Percentiles rank a stretch among this genome's conserved stretches.
Evolutionary conservation across 2,113 vertebrate species (phyloP).

Genomic region (Cryptotis parvus): DNA sequence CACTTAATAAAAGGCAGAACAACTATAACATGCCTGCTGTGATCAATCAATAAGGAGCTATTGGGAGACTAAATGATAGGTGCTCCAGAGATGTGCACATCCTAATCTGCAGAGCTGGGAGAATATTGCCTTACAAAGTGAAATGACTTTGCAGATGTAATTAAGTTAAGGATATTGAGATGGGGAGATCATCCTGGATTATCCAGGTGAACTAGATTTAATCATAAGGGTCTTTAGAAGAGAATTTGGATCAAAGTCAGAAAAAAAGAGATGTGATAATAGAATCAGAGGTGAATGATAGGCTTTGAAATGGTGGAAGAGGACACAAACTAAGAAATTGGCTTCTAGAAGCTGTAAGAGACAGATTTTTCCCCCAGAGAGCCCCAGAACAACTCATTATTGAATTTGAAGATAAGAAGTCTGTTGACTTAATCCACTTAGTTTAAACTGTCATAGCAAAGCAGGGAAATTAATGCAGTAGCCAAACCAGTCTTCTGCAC

Average conservation of each 20-base stretch:
- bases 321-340: neutral
- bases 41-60: neutral
- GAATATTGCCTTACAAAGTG: neutral
- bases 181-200: neutral
- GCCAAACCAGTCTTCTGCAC: neutral
- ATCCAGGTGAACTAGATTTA: neutral
- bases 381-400: neutral
- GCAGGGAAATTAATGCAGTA: neutral
- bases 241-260: neutral
- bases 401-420: neutral
- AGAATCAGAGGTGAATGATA: neutral
- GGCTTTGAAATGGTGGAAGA: neutral
- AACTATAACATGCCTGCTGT: fast-evolving
- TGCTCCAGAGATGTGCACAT: neutral
- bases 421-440: neutral
- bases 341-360: neutral
- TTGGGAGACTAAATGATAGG: neutral
- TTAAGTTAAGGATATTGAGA: neutral
- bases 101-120: neutral
- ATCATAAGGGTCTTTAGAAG: neutral
- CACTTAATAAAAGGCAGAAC: neutral
- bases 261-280: neutral
- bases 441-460: neutral
- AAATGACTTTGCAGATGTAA: neutral
- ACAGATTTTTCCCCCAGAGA: neutral